Evolutionary conservation across 2,888 invertebrate species (phyloP), one percentile per base, ranked within the genome.

Genomic region (Brenthis ino): DNA sequence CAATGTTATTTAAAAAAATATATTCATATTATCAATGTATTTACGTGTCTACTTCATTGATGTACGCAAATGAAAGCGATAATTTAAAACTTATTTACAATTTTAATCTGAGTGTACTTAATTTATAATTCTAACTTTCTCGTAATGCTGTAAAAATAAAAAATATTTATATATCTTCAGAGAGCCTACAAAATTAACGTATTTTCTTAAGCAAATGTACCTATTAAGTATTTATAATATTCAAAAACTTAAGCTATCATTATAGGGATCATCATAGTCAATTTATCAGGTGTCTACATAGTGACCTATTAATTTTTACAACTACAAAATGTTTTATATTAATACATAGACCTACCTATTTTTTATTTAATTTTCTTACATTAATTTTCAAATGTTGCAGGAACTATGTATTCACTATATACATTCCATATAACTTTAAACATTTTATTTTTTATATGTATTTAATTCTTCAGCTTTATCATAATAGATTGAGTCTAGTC

Each of bases 231-330:
- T 55, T 67, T 55, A 55, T 54, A 50, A 61, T 60, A 50, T 66
- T 58, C 54, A 50, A 64, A 68, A 13, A 28, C 61, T 53, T 58
- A 20, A 57, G 64, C 37, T 51, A 51, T 69, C 66, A 50, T 61
- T 66, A 61, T 72, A 73, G 68, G 72, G 70, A 70, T 70, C 72
- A 70, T 71, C 72, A 72, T 71, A 65, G 74, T 74, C 74, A 74
- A 74, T 73, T 73, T 71, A 72, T 61, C 65, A 51, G 67, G 72
- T 72, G 72, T 70, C 70, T 72, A 67, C 48, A 67, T 57, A 66
- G 20, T 51, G 56, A 64, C 57, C 64, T 54, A 56, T 28, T 33
- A 28, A 28, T 56, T 60, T 47, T 60, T 68, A 64, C 37, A 12
- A 64, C 37, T 60, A 33, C 8, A 50, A 56, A 56, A 13, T 56